Base-by-base conservation (phyloP, 1,140 invertebrate species). In the Uloborus diversus region DNA sequence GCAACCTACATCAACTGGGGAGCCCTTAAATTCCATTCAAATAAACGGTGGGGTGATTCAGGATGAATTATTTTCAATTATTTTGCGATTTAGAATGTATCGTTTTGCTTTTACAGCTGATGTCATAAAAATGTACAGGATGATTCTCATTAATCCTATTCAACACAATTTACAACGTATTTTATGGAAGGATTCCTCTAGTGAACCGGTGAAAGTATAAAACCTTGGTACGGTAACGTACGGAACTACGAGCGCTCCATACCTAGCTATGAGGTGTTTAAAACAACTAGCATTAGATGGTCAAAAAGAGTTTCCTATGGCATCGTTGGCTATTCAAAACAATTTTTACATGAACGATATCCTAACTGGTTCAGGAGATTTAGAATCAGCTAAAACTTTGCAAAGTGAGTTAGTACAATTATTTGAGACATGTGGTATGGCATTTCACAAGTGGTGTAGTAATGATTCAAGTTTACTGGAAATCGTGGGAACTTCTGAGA, bases 391-490 rank as follows among this genome's bases (percentile, higher is more conserved):
- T 9, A 25, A 82, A 25, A 32, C 47, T 25, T 28, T 83, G 0
- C 56, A 81, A 28, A 30, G 1, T 2, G n/a, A 69, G 7, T 33
- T 11, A 69, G 5, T 47, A 84, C 35, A n/a, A 84, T 17, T 47
- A 81, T 13, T 61, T 7, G 13, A 11, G 3, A n/a, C 2, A 23
- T 17, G 37, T 4, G 82, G 84, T 5, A 84, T 87, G 47, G 65
- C 84, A 33, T 61, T 88, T 27, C 28, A 85, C 28, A 85, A 87
- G 82, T 87, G 85, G 85, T 25, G 68, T n/a, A 84, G 85, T 14
- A 87, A 47, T 47, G 42, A 47, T 47, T 47, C n/a, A n/a, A 47
- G 42, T 11, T n/a, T n/a, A n/a, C n/a, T n/a, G n/a, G n/a, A n/a
- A n/a, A n/a, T n/a, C n/a, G n/a, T n/a, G n/a, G n/a, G n/a, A n/a